A percentile compares a stretch with the other conserved stretches of the same genome.
Evolutionary conservation across 1,140 invertebrate species (phyloP).

Genomic region (Zelostemma sp.): DNA sequence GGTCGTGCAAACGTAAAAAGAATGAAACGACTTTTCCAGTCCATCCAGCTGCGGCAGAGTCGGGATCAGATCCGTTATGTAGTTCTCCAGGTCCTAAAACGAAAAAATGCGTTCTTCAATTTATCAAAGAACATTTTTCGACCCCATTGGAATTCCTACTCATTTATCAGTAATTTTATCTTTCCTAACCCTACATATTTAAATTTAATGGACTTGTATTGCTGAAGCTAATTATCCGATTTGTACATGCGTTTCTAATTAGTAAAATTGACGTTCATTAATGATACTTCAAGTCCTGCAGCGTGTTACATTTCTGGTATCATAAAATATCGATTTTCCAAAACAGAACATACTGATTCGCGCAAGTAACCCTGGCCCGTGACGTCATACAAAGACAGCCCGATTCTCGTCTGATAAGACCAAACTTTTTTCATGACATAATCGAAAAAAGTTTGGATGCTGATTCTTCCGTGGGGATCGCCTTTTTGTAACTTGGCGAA

Average conservation of each 20-base stretch:
- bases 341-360: constrained; percentile 78
- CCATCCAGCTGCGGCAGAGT: constrained; percentile 90
- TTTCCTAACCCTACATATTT: too few relatives aligned
- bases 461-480: constrained; percentile 85
- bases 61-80: constrained; percentile 93
- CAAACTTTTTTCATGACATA: constrained; percentile 96
- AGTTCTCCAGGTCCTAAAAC: constrained; percentile 91
- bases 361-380: constrained; percentile 92
- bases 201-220: too few relatives aligned
- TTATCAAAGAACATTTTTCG: too few relatives aligned
- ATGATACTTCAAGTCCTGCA: too few relatives aligned
- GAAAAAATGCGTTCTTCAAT: too few relatives aligned
- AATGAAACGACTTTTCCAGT: constrained; percentile 93
- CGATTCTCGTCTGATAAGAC: constrained; percentile 93
- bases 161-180: too few relatives aligned
- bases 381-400: constrained; percentile 92
- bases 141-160: too few relatives aligned
- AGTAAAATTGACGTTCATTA: too few relatives aligned
- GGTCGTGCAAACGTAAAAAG: constrained; percentile 96
- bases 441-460: constrained; percentile 89
- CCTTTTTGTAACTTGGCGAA: constrained; percentile 89
- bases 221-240: too few relatives aligned
- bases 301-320: too few relatives aligned
- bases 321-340: too few relatives aligned
- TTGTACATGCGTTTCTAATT: too few relatives aligned